These are phyloP conservation scores for Panagrolaimus sp. DNA, from an alignment of 1,140 invertebrate species.

Conservation along the genomic window DNA sequence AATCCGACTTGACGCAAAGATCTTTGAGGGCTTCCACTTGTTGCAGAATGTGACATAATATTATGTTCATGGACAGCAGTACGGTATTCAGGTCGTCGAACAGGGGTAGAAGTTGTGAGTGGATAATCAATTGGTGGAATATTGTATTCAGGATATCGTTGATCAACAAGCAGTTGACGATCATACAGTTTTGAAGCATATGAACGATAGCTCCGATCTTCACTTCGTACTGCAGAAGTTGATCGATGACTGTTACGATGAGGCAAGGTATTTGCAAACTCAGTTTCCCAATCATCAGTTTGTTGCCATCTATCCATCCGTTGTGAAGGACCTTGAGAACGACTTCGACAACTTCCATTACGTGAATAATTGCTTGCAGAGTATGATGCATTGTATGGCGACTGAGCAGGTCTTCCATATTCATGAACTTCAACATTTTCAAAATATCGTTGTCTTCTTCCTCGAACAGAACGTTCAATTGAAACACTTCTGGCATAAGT, in stretches of 20 bases:
- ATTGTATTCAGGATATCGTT: neutral
- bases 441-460: neutral
- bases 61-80: neutral
- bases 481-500: neutral
- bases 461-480: neutral
- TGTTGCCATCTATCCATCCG: slow-evolving; percentile 12
- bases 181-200: neutral
- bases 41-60: neutral
- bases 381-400: neutral
- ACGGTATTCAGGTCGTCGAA: neutral
- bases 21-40: neutral
- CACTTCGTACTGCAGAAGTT: neutral
- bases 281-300: slow-evolving; percentile 6
- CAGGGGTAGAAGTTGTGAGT: neutral
- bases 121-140: neutral
- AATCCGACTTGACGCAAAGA: neutral
- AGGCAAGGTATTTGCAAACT: neutral
- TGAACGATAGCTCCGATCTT: neutral
- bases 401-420: neutral
- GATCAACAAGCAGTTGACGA: neutral
- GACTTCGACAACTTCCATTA: neutral
- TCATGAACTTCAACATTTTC: slow-evolving; percentile 16
- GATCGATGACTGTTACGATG: neutral
- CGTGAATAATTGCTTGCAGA: neutral
- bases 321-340: neutral